Evolutionary conservation across 2,797 vertebrate genomes (phyloP).

Genomic region (Bovichtus diacanthus): DNA sequence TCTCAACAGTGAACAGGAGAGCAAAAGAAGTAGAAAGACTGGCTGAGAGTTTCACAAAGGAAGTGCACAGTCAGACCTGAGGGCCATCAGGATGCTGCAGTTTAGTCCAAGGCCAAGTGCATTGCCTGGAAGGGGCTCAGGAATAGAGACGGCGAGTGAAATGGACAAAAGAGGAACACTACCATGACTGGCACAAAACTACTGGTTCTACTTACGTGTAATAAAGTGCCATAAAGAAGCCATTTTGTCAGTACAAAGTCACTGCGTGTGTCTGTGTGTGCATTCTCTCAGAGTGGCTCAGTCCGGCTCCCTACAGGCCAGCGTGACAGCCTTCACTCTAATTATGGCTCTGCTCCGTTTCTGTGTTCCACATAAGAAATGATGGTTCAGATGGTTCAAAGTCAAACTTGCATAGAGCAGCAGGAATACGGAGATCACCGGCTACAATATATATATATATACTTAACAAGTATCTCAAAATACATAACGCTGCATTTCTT

Average conservation of each 20-base stretch:
- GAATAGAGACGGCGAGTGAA: slow-evolving; percentile 10
- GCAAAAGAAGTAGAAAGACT: not conserved
- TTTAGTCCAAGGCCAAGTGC: slow-evolving; percentile 32
- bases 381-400: slow-evolving; percentile 75
- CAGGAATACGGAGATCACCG: slow-evolving; percentile 48
- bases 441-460: not conserved
- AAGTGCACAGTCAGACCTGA: slow-evolving; percentile 45
- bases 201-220: slow-evolving; percentile 3
- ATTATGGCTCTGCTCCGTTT: slow-evolving; percentile 82
- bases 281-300: slow-evolving; percentile 42
- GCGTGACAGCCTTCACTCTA: slow-evolving; percentile 81
- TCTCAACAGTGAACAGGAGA: not conserved
- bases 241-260: slow-evolving; percentile 28
- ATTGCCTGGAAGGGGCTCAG: slow-evolving; percentile 19
- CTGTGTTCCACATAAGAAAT: slow-evolving; percentile 78
- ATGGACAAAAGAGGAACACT: slow-evolving; percentile 2
- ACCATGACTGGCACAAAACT: slow-evolving; percentile 1
- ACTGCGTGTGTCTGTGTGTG: slow-evolving; percentile 28
- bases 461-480: too few species aligned
- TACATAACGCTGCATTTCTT: too few species aligned
- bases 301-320: slow-evolving; percentile 67
- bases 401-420: slow-evolving; percentile 70
- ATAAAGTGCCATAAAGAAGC: slow-evolving; percentile 39
- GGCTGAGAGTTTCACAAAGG: slow-evolving; percentile 9
- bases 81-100: slow-evolving; percentile 41